Evolutionary conservation across 2,113 vertebrate species (phyloP).

Genomic region (Bettongia penicillata): DNA sequence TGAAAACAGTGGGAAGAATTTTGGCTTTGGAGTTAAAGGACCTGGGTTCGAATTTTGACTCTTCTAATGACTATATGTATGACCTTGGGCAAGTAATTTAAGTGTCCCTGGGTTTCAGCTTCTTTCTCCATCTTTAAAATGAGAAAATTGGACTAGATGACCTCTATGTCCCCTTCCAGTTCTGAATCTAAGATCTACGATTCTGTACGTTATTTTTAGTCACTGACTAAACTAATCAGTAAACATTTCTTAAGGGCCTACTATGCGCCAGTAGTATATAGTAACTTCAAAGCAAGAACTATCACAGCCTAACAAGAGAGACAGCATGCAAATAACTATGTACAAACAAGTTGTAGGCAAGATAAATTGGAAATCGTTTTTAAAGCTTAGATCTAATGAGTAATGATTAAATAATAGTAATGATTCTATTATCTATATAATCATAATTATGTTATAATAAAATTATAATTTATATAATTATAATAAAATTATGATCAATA

Average conservation of each 20-base stretch:
- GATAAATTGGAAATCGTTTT: not conserved
- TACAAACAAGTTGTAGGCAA: not conserved
- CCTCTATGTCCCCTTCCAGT: not conserved
- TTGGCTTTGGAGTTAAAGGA: not conserved
- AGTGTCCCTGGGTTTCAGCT: not conserved
- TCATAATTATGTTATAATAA: too few relatives aligned
- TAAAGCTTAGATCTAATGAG: not conserved
- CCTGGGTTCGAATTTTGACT: not conserved
- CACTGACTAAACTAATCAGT: not conserved
- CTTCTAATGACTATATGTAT: not conserved
- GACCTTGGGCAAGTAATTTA: not conserved
- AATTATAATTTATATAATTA: too few relatives aligned
- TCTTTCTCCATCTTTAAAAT: not conserved
- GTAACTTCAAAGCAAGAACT: too few relatives aligned
- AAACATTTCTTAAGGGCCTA: not conserved
- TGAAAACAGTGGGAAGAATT: not conserved
- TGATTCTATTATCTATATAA: too few relatives aligned
- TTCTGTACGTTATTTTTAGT: not conserved
- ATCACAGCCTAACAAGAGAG: not conserved
- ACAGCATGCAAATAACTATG: not conserved
- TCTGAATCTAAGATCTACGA: not conserved
- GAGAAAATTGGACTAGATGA: not conserved
- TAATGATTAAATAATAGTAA: too few relatives aligned
- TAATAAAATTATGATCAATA: too few relatives aligned
- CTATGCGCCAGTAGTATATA: too few relatives aligned